Base-by-base conservation (phyloP, 2,113 vertebrate species). In the Electrona antarctica region DNA sequence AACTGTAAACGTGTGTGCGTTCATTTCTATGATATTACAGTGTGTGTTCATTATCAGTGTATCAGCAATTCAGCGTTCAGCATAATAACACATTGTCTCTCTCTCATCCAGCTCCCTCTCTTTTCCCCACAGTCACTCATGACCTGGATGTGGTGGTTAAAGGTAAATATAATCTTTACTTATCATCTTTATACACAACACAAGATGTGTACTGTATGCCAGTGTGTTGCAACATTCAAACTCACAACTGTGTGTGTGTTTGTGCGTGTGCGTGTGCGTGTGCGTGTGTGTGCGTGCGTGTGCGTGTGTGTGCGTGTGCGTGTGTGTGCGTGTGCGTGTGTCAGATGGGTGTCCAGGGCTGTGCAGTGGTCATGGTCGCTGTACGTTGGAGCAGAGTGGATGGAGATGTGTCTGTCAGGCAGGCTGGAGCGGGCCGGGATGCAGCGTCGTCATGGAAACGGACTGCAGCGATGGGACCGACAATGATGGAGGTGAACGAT, bases 391-490 rank as follows among this genome's bases (percentile, higher is more conserved):
- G 91, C 98, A 99, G 92, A 98, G 96, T 54, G 98, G 97, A 58
- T 99, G 98, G 97, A 96, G 96, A 80, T 99, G 98, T 82, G 94
- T 98, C 69, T 99, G 98, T 90, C 97, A 99, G 86, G 93, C 96
- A 56, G 98, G 98, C 87, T 99, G 97, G 97, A 99, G 97, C 71
- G 97, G 98, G 74, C 90, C 92, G 0, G 97, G 97, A 74, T 99
- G 97, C 88, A 98, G 95, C 13, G 82, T 98, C 81, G 95, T 98
- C 93, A 99, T 99, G 97, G 98, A 99, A 93, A 98, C 97, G 92
- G 93, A 96, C 89, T 99, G 98, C 90, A 95, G 94, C 69, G 97
- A 99, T 91, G 96, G 93, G 91, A 88, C 93, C 84, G 97, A 99
- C 92, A 99, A 99, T 62, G 98, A 99, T 82, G 96, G 95, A 95